Evolutionary conservation across 2,113 vertebrate genomes (phyloP), one percentile per base, ranked within the genome.

Genomic region (Holacanthus passer): DNA sequence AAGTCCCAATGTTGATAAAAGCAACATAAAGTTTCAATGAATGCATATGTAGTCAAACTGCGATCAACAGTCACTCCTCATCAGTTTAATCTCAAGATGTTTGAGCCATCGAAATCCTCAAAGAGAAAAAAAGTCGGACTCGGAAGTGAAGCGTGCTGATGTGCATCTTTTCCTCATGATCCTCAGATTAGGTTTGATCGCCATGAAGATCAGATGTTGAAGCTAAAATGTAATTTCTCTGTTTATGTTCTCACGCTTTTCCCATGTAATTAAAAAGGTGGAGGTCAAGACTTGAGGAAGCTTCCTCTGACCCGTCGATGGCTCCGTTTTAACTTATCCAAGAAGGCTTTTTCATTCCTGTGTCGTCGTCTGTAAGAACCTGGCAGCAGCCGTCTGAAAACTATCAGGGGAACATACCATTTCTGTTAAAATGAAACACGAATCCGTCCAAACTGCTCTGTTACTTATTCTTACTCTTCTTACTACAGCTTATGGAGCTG

Each of bases 361-460:
- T 56, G 64, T 45, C 41, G 0, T 31, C 4, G 45, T 29, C 53
- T 50, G 45, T 50, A 1, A 76, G 53, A 53, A 65, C 11, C 77
- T 81, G 86, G 88, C 66, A 47, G 5, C 70, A 53, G 13, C 24
- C 2, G 24, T 77, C 47, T 65, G 41, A 60, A 27, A 86, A 74
- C 50, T n/a, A 66, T 79, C 79, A 37, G 60, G 59, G 29, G 71
- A 45, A 83, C 79, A 80, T 73, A 77, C 64, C 27, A 60, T 70
- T 87, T 67, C 60, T 73, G 83, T 83, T 84, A 22, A 85, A 83
- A 84, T 83, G 77, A 89, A 92, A 87, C 81, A 65, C 35, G 8
- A 84, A 81, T 80, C 79, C 27, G 1, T 79, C 81, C 81, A 73
- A 87, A 48, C 62, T 31, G 75, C 74, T 81, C 79, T 83, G 76